Evolutionary conservation across 2,888 invertebrate species (phyloP).

Genomic region (Nebria salina): DNA sequence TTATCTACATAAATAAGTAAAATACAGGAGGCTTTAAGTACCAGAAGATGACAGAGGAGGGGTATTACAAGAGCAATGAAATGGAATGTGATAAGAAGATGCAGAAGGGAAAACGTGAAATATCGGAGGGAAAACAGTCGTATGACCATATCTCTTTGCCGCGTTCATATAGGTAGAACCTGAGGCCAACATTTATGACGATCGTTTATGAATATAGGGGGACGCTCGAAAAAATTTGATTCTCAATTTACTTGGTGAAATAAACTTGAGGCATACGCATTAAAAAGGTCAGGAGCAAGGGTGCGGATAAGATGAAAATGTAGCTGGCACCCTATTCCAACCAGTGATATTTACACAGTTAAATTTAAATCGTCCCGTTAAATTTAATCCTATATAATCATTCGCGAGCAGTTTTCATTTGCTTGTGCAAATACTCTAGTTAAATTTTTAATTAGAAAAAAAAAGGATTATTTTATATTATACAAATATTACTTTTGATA

Average conservation of each 20-base stretch:
- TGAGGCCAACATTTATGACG: slow-evolving; percentile 30
- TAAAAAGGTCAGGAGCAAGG: slow-evolving; percentile 23
- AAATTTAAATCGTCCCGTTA: slow-evolving; percentile 30
- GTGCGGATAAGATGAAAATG: slow-evolving; percentile 24
- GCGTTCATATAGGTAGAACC: slow-evolving; percentile 2
- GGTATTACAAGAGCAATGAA: slow-evolving; percentile 29
- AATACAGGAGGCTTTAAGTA: slow-evolving; percentile 38
- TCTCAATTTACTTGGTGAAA: slow-evolving; percentile 28
- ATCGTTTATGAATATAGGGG: slow-evolving; percentile 31
- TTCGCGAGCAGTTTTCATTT: neutral
- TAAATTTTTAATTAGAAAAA: neutral
- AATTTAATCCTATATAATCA: slow-evolving; percentile 16
- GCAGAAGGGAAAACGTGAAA: slow-evolving; percentile 4
- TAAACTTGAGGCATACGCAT: slow-evolving; percentile 22
- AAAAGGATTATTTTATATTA: neutral
- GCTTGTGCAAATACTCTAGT: neutral
- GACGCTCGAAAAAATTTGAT: slow-evolving; percentile 29
- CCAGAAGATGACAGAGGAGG: slow-evolving; percentile 15
- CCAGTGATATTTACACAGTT: slow-evolving; percentile 22
- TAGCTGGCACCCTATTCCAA: slow-evolving; percentile 17
- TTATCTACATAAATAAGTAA: slow-evolving; percentile 36
- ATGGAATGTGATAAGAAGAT: slow-evolving; percentile 31
- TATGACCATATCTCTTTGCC: neutral
- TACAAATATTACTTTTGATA: neutral
- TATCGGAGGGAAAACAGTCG: slow-evolving; percentile 7